Conservation (phyloP, 2,113 vertebrate genomes). For the Sakesphorus luctuosus region DNA sequence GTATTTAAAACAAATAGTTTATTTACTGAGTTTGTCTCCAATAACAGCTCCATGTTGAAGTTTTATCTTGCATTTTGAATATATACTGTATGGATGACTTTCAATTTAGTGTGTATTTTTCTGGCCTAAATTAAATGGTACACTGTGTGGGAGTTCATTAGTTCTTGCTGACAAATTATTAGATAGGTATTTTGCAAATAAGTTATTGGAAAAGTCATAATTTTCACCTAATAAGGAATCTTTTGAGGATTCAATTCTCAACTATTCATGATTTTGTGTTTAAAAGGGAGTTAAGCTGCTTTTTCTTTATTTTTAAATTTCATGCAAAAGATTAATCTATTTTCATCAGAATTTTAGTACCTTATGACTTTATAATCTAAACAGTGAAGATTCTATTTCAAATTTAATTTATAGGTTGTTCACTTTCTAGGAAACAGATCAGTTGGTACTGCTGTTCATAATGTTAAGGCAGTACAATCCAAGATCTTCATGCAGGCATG, state of each 20-base stretch:
- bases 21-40: constrained; percentile 41
- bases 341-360: background rate
- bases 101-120: background rate
- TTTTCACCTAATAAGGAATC: background rate
- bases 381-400: background rate
- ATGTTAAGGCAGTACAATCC: background rate
- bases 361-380: background rate
- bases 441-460: background rate
- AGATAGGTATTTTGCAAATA: background rate
- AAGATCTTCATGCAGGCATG: background rate
- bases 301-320: fast-evolving
- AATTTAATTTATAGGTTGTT: background rate
- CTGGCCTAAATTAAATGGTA: background rate
- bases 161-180: background rate
- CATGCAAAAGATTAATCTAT: background rate
- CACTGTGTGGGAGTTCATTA: background rate
- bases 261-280: background rate
- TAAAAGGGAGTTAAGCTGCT: background rate
- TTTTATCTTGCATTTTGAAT: background rate
- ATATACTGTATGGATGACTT: background rate
- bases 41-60: background rate
- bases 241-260: background rate
- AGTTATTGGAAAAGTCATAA: background rate
- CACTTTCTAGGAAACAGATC: background rate
- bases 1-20: constrained; percentile 70